Evolutionary conservation across 2,113 vertebrate species (phyloP).

Genomic region (Sinocyclocheilus maitianheensis): DNA sequence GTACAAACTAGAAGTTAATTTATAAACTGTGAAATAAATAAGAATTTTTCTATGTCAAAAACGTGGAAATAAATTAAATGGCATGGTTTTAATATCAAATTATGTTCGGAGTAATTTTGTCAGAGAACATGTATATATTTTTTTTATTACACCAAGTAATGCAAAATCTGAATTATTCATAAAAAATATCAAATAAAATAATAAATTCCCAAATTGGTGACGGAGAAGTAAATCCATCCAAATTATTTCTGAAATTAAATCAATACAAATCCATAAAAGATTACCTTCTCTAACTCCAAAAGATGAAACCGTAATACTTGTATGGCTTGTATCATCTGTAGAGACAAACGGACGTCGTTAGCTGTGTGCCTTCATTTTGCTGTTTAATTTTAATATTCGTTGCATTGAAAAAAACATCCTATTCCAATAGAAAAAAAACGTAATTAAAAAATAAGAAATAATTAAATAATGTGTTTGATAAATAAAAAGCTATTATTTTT

Average conservation of each 20-base stretch:
- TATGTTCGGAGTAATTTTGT: neutral
- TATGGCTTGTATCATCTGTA: slow-evolving; percentile 99
- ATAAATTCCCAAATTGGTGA: neutral
- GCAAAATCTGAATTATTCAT: neutral
- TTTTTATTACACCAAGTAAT: neutral
- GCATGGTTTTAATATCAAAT: neutral
- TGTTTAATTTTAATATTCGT: neutral
- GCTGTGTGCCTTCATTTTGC: no score
- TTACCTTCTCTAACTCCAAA: slow-evolving; percentile 99
- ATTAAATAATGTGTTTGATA: neutral
- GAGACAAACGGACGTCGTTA: slow-evolving; percentile 43
- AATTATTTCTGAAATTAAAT: neutral
- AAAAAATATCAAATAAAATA: no score
- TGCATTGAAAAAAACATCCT: neutral
- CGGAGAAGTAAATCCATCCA: neutral
- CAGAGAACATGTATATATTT: neutral
- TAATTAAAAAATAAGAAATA: neutral
- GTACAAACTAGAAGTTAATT: neutral
- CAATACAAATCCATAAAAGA: slow-evolving; percentile 23
- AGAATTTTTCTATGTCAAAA: neutral
- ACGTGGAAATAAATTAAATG: neutral
- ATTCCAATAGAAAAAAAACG: neutral
- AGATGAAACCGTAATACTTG: slow-evolving; percentile 99
- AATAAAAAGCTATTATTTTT: neutral
- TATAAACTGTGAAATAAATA: neutral